Conservation (phyloP, 1,140 invertebrate species). For the Drosophila kurseongensis region DNA sequence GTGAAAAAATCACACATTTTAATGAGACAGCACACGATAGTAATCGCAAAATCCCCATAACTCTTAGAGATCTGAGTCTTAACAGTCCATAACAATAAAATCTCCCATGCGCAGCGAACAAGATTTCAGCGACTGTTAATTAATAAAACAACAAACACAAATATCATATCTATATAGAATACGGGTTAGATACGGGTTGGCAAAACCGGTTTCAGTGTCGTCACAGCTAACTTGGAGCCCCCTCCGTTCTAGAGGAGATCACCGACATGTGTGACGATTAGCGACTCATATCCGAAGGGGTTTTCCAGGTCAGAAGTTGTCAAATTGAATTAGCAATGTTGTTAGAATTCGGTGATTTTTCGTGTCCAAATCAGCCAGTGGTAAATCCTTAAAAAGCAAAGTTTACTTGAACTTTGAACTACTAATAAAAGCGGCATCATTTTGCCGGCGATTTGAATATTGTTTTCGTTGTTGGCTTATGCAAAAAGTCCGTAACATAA, state of each 20-base stretch:
- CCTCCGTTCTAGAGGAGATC: constrained; percentile 1
- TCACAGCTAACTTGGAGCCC: constrained; percentile 29
- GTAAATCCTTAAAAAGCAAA: constrained; percentile 1
- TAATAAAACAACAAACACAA: constrained; percentile 28
- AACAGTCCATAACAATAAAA: constrained; percentile 28
- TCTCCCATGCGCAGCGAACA: constrained; percentile 21
- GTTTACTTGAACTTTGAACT: neutral
- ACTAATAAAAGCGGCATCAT: constrained; percentile 1
- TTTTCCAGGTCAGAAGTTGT: constrained; percentile 27
- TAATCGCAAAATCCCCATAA: constrained; percentile 30
- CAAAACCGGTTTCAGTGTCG: constrained; percentile 60
- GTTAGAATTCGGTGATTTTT: constrained; percentile 35
- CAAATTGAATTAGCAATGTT: constrained; percentile 27
- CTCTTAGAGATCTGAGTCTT: constrained; percentile 16
- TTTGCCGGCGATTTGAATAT: constrained; percentile 28
- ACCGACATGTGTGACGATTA: constrained; percentile 17
- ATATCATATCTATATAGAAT: constrained; percentile 22
- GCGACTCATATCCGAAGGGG: constrained; percentile 33
- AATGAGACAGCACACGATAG: constrained; percentile 20
- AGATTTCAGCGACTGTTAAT: constrained; percentile 39
- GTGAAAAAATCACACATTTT: constrained; percentile 33
- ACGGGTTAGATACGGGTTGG: neutral
- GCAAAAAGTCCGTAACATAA: constrained; percentile 39
- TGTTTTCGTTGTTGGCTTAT: constrained; percentile 32
- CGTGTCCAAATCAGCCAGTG: neutral